Conservation (phyloP, 2,113 vertebrate genomes). For the Cinclus cinclus region DNA sequence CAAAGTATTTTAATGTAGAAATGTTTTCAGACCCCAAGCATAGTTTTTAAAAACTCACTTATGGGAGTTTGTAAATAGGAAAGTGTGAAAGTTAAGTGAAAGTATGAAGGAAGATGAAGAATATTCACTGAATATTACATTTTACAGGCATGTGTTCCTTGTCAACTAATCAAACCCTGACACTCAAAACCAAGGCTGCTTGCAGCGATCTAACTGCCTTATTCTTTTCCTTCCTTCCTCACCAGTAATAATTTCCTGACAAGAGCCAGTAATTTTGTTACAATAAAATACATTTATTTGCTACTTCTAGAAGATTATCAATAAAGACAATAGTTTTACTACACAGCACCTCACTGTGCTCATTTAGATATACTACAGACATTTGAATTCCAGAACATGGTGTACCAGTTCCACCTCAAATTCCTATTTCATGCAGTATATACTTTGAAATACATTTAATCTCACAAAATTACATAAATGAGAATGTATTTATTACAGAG, state of each 20-base stretch:
- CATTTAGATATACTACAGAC: not conserved
- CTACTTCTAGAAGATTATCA: not conserved
- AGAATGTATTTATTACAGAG: not conserved
- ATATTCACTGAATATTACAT: not conserved
- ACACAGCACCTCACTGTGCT: not conserved
- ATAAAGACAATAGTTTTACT: not conserved
- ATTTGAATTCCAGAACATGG: not conserved
- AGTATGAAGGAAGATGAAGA: not conserved
- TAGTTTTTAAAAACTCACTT: not conserved
- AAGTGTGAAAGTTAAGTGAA: not conserved
- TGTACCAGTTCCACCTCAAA: not conserved
- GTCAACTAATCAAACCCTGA: not conserved
- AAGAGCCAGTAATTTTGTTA: not conserved
- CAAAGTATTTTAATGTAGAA: not conserved
- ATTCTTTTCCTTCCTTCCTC: not conserved
- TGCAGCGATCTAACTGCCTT: not conserved
- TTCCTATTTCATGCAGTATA: not conserved
- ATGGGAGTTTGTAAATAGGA: not conserved
- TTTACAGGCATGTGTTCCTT: accelerated
- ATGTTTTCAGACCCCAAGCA: not conserved
- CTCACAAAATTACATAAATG: not conserved
- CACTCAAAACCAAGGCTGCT: not conserved
- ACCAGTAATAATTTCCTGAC: not conserved
- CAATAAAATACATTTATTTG: not conserved
- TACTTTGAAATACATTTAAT: not conserved